phyloP scores from a whole-genome alignment of 2,888 invertebrate species.

The Drosophila multiciliata region DNA sequence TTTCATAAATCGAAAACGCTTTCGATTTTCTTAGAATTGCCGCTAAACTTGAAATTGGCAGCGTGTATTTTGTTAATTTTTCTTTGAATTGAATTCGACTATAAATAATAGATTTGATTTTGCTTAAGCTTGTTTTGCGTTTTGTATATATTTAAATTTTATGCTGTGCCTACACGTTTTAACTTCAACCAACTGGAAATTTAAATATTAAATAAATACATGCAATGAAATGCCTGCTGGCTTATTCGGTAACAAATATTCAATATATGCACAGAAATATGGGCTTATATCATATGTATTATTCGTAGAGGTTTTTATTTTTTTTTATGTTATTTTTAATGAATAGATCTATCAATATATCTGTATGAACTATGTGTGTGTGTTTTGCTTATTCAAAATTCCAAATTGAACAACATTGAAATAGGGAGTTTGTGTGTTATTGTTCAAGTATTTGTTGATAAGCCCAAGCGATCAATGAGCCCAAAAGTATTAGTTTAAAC shows the following conservation, averaged over 20 bases:
- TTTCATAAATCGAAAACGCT: conserved; percentile 18
- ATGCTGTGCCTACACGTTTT: conserved; percentile 27
- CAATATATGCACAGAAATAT: conserved; percentile 12
- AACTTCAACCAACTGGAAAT: conserved; percentile 50
- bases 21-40: conserved; percentile 60
- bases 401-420: conserved; percentile 27
- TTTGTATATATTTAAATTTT: conserved; percentile 31
- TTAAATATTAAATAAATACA: conserved; percentile 35
- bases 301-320: conserved; percentile 26
- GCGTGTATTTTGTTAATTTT: background rate
- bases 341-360: background rate
- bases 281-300: conserved; percentile 42
- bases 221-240: conserved; percentile 23
- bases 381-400: conserved; percentile 19
- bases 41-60: conserved; percentile 54
- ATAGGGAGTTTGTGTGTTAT: conserved; percentile 11
- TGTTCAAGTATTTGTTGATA: conserved; percentile 53
- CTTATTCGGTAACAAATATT: conserved; percentile 40
- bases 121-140: conserved; percentile 34
- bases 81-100: conserved; percentile 6
- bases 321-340: background rate
- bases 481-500: conserved; percentile 36
- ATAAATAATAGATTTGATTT: conserved; percentile 36
- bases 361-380: conserved; percentile 29
- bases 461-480: conserved; percentile 52